Evolutionary conservation across 2,797 vertebrate genomes (phyloP), one percentile per base, ranked within the genome.

Genomic region (Lutjanus campechanus): DNA sequence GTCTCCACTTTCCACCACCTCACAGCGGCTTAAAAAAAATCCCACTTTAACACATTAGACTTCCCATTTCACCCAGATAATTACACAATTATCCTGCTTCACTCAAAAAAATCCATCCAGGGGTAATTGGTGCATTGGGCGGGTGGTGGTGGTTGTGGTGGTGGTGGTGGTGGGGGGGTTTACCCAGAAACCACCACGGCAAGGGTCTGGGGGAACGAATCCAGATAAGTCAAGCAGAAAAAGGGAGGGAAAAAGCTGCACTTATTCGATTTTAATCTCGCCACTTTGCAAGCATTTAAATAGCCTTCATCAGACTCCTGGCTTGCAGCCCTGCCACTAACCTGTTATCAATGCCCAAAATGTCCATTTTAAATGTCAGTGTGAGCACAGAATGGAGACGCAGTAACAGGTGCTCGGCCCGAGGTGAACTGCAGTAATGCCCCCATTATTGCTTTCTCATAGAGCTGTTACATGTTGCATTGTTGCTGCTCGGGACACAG

Each of bases 221-320:
- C 96, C 96, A 97, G 97, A 97, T 97, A 97, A 97, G 96, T 97
- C 96, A 96, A 96, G 96, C 96, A 96, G 95, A 86, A 94, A 89
- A 94, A 95, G 73, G 75, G 63, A 86, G 85, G 76, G 76, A 94
- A 95, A 96, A 95, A 96, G 95, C 95, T 93, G 95, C 95, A 96
- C 96, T 97, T 97, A 97, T 97, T 97, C 95, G 97, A 97, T 98
- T 97, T 97, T 97, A 97, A 98, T 98, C 97, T 98, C 11, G 22
- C 92, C 96, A 97, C 97, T 98, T 98, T 98, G 96, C 95, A 95
- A 96, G 96, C 96, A 97, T 98, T 98, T 97, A 97, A 98, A 98
- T 97, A 97, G 96, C 95, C 97, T 97, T 97, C 97, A 97, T 97
- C 96, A 96, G 96, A 95, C 96, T 95, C 93, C 95, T 94, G 96